These are phyloP conservation scores for Archaeoteleia sp. DNA, from an alignment of 2,888 invertebrate genomes.

Conservation along the genomic window DNA sequence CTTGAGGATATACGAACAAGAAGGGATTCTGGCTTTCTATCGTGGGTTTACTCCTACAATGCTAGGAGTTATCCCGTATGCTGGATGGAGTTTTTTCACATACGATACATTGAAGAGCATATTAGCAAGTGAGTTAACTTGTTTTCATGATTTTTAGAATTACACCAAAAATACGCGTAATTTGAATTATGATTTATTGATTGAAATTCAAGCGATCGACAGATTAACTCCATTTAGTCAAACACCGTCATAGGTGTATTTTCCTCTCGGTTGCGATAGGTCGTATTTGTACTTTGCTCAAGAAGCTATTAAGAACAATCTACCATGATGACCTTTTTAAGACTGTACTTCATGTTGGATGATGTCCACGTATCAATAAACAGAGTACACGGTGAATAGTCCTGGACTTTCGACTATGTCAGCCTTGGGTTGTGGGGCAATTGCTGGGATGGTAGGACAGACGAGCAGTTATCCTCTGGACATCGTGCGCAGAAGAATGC, in stretches of 20 bases:
- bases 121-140: slow-evolving; percentile 80
- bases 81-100: slow-evolving; percentile 97
- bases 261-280: slow-evolving; percentile 60
- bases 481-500: slow-evolving; percentile 87
- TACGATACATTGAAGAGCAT: slow-evolving; percentile 94
- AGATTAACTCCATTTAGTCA: slow-evolving; percentile 15
- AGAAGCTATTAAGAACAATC: slow-evolving; percentile 56
- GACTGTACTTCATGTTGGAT: slow-evolving; percentile 65
- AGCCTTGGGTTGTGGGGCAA: slow-evolving; percentile 88
- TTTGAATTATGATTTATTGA: slow-evolving; percentile 4
- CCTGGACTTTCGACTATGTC: slow-evolving; percentile 76
- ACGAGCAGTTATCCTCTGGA: slow-evolving; percentile 97
- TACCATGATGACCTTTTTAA: slow-evolving; percentile 58
- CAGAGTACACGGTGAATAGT: slow-evolving; percentile 67
- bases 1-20: slow-evolving; percentile 82
- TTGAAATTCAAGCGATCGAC: slow-evolving; percentile 6
- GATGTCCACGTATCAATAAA: slow-evolving; percentile 60
- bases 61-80: slow-evolving; percentile 95
- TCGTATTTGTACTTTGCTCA: slow-evolving; percentile 61
- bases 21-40: slow-evolving; percentile 87
- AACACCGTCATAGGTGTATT: slow-evolving; percentile 57
- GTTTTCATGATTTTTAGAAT: slow-evolving; percentile 35
- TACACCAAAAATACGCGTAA: not conserved
- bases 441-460: slow-evolving; percentile 95
- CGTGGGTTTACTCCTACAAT: slow-evolving; percentile 93